These are phyloP conservation scores for Boleophthalmus pectinirostris DNA, from an alignment of 2,113 vertebrate genomes.

Conservation along the genomic window DNA sequence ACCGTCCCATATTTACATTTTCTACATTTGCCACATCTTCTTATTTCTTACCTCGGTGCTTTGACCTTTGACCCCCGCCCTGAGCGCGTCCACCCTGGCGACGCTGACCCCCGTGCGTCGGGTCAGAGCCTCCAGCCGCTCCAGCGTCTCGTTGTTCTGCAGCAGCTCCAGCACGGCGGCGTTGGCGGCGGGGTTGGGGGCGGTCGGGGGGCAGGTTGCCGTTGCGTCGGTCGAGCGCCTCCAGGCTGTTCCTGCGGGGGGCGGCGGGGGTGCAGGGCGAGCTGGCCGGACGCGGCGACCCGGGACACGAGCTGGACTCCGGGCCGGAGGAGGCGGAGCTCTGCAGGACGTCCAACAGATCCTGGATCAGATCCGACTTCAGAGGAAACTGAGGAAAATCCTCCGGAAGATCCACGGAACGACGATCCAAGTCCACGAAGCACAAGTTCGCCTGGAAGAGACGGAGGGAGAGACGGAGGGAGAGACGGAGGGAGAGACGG, in stretches of 20 bases:
- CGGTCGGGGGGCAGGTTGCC: slow-evolving; percentile 82
- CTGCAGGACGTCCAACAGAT: slow-evolving; percentile 85
- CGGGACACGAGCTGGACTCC: slow-evolving; percentile 66
- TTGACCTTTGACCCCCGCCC: slow-evolving; percentile 61
- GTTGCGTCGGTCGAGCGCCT: slow-evolving; percentile 84
- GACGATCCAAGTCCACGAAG: slow-evolving; percentile 92
- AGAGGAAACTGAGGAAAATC: slow-evolving; percentile 93
- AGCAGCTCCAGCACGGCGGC: slow-evolving; percentile 84
- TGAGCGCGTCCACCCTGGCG: slow-evolving; percentile 78
- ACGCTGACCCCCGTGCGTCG: slow-evolving; percentile 83
- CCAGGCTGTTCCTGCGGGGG: slow-evolving; percentile 78
- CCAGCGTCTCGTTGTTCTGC: slow-evolving; percentile 85
- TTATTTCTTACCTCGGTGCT: slow-evolving; percentile 18
- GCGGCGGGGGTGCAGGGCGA: slow-evolving; percentile 74
- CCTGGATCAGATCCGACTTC: slow-evolving; percentile 87
- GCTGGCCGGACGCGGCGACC: slow-evolving; percentile 74
- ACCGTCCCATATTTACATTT: too few species aligned
- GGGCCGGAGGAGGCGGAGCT: slow-evolving; percentile 81
- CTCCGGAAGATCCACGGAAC: slow-evolving; percentile 89
- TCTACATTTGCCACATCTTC: too few species aligned
- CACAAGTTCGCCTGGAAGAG: slow-evolving; percentile 87
- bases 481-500: too few species aligned
- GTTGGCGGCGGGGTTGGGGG: too few species aligned
- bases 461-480: background rate
- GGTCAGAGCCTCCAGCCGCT: slow-evolving; percentile 86